These are phyloP conservation scores for Okapia johnstoni DNA, from an alignment of 2,113 vertebrate genomes.

Conservation along the genomic window DNA sequence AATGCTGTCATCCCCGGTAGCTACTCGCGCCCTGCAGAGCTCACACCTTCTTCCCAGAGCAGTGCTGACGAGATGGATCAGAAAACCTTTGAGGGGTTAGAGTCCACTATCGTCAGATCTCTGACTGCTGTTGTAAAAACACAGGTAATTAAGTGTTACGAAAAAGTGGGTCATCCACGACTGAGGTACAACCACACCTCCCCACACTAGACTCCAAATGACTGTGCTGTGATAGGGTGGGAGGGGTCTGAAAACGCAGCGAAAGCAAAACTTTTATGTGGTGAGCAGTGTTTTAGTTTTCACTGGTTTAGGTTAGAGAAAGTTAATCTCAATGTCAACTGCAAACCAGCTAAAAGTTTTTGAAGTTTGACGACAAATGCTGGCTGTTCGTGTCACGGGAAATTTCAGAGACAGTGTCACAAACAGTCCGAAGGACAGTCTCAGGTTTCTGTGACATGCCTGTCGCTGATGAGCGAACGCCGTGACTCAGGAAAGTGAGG, in stretches of 20 bases:
- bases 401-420: slow-evolving; percentile 37
- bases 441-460: slow-evolving; percentile 15
- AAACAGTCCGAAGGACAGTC: slow-evolving; percentile 16
- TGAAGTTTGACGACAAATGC: slow-evolving; percentile 7
- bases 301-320: slow-evolving; percentile 82
- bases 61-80: background rate
- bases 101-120: slow-evolving; percentile 60
- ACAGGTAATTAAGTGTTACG: slow-evolving; percentile 73
- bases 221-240: slow-evolving; percentile 79
- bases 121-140: slow-evolving; percentile 54
- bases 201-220: slow-evolving; percentile 80
- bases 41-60: background rate
- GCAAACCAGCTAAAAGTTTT: slow-evolving; percentile 58
- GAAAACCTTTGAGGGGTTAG: slow-evolving; percentile 35
- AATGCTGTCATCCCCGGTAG: background rate
- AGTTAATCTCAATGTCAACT: slow-evolving; percentile 76
- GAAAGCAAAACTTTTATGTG: slow-evolving; percentile 86
- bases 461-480: fast-evolving
- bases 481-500: slow-evolving; percentile 70
- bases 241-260: slow-evolving; percentile 76
- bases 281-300: slow-evolving; percentile 85
- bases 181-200: slow-evolving; percentile 83
- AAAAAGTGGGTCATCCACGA: slow-evolving; percentile 84
- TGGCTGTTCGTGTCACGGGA: slow-evolving; percentile 20
- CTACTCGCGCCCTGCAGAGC: background rate